Base-by-base conservation (phyloP, 2,113 vertebrate genomes). In the Papio anubis region DNA sequence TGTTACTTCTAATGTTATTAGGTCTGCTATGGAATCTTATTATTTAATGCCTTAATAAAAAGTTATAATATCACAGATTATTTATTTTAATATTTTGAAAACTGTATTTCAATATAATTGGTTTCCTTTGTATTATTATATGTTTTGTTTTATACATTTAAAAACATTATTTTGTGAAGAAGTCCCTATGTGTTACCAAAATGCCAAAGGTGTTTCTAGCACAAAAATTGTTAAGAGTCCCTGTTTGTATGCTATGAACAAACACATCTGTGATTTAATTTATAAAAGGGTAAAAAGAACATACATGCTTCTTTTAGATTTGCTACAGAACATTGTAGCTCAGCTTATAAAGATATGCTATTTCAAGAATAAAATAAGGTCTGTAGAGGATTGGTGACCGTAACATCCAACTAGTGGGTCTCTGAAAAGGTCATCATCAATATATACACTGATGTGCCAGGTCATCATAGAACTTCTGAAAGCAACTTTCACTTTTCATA, bases 101-200 rank as follows among this genome's bases (percentile, higher is more conserved):
- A 61, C 52, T 79, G 2, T 45, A 52, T 87, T 93, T 82, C 82
- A 76, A 1, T 72, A 4, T 90, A n/a, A 90, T 64, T 82, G 17
- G 8, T 93, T 73, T 85, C 27, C 52, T 93, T 80, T 82, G 20
- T 90, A 35, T 82, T 61, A 30, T n/a, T 97, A 76, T 9, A 30
- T 32, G 40, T 83, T 94, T 95, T 76, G 21, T 48, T 83, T 48
- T 25, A 43, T 75, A 32, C 45, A 83, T 73, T 78, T 73, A 85
- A 91, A 95, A 94, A 78, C 35, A 80, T 86, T 68, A 72, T 70
- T 83, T 97, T 82, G 52, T 93, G 59, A 95, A 94, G 25, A 14
- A 38, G 16, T 45, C n/a, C 10, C n/a, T 48, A 48, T 82, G 8
- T 88, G 78, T 78, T 38, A 76, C 52, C 76, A 92, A 88, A 83